Percentiles rank a stretch among this genome's conserved stretches.
phyloP scores from a whole-genome alignment of 2,888 invertebrate species.

The Drosophila nr. perissopoda region DNA sequence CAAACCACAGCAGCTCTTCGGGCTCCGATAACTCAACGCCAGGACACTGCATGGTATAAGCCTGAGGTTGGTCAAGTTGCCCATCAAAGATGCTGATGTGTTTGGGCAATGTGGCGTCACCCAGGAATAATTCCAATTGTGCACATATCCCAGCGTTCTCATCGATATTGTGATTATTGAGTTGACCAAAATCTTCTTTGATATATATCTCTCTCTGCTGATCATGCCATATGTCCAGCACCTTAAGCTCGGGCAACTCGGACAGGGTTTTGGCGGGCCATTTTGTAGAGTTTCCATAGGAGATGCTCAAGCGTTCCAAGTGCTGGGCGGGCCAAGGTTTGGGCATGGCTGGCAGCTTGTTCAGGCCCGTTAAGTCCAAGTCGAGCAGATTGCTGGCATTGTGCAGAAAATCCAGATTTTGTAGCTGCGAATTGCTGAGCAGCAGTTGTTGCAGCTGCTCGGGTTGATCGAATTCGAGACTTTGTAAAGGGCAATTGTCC shows the following conservation, averaged over 20 bases:
- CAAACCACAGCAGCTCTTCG: conserved; percentile 35
- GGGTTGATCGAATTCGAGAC: conserved; percentile 35
- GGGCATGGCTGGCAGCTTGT: conserved; percentile 41
- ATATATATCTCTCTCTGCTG: conserved; percentile 48
- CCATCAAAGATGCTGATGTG: conserved; percentile 37
- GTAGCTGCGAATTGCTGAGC: conserved; percentile 41
- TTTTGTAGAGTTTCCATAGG: conserved; percentile 28
- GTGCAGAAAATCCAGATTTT: conserved; percentile 47
- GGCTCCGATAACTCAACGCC: conserved; percentile 22
- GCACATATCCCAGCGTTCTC: conserved; percentile 31
- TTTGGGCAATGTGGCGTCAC: conserved; percentile 18
- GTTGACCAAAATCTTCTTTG: conserved; percentile 40
- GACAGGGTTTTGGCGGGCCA: conserved; percentile 41
- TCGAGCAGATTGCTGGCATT: conserved; percentile 48
- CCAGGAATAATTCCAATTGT: conserved; percentile 38
- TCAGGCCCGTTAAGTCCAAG: conserved; percentile 55
- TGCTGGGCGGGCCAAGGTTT: conserved; percentile 42
- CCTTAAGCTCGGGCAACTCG: conserved; percentile 42
- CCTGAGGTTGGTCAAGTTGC: conserved; percentile 23
- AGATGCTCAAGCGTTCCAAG: conserved; percentile 51
- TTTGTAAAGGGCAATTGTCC: conserved; percentile 46
- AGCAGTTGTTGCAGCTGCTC: conserved; percentile 41
- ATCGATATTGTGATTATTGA: conserved; percentile 18
- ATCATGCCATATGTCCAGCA: conserved; percentile 48
- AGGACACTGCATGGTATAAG: conserved; percentile 29